Evolutionary conservation across 2,113 vertebrate genomes (phyloP).

Genomic region (Dascyllus trimaculatus): DNA sequence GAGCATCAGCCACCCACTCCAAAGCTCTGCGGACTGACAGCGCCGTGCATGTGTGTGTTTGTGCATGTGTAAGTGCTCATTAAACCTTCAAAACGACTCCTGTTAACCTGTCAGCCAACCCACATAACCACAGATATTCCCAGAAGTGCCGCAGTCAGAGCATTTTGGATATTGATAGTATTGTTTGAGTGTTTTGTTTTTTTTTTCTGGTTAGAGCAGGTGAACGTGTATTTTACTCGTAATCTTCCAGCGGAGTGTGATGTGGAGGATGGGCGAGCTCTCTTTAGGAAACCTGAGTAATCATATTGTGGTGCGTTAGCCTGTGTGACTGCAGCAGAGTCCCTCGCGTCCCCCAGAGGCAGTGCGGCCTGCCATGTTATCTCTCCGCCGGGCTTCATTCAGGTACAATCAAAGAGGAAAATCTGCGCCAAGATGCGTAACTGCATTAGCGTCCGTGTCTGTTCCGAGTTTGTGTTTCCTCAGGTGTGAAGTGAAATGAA

Average conservation of each 20-base stretch:
- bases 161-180: constrained; percentile 19
- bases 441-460: neutral
- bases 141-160: constrained; percentile 3
- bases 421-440: neutral
- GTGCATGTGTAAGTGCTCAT: constrained; percentile 37
- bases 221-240: neutral
- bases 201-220: neutral
- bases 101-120: constrained; percentile 45
- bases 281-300: neutral
- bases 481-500: constrained; percentile 1
- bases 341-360: constrained; percentile 16
- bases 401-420: neutral
- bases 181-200: neutral
- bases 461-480: constrained; percentile 1
- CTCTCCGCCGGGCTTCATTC: constrained; percentile 4
- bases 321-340: constrained; percentile 6
- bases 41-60: constrained; percentile 4
- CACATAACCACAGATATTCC: constrained; percentile 22
- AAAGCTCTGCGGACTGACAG: constrained; percentile 36
- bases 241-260: neutral
- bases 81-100: constrained; percentile 43
- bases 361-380: neutral
- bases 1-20: constrained; percentile 58
- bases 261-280: neutral
- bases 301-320: neutral